phyloP scores from a whole-genome alignment of 2,113 vertebrate species.

The Tetraodon nigroviridis region DNA sequence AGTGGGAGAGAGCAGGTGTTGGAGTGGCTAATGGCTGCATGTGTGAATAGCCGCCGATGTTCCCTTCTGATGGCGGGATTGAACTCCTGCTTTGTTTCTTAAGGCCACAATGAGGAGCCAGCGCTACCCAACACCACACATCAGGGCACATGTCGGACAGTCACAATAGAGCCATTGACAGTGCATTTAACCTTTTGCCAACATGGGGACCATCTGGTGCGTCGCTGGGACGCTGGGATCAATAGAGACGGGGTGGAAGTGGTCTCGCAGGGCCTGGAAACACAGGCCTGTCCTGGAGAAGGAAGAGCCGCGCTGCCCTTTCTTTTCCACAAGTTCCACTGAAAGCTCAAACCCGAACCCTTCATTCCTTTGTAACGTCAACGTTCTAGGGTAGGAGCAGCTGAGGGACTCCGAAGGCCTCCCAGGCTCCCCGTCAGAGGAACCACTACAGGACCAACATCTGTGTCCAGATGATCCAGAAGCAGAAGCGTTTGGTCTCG shows the following conservation, averaged over 20 bases:
- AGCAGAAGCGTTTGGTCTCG: no score
- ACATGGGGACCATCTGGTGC: constrained; percentile 62
- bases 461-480: no score
- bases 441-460: no score
- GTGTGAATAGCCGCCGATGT: constrained; percentile 54
- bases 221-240: constrained; percentile 16
- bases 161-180: constrained; percentile 41
- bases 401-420: no score
- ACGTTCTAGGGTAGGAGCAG: no score
- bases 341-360: no score
- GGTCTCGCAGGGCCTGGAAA: constrained; percentile 43
- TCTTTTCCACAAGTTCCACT: no score
- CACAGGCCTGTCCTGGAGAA: constrained; percentile 16
- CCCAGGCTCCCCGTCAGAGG: no score
- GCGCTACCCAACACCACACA: constrained; percentile 54
- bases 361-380: no score
- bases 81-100: constrained; percentile 57
- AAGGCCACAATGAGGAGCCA: constrained; percentile 48
- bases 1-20: constrained; percentile 74
- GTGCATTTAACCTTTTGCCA: constrained; percentile 45
- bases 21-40: constrained; percentile 64
- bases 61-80: constrained; percentile 50
- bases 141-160: constrained; percentile 45
- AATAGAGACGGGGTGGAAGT: constrained; percentile 33
- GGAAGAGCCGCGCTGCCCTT: not conserved